Percentiles rank a stretch among this genome's conserved stretches.
These are phyloP conservation scores for Drosophila leonis DNA, from an alignment of 2,888 invertebrate genomes.

Conservation along the genomic window DNA sequence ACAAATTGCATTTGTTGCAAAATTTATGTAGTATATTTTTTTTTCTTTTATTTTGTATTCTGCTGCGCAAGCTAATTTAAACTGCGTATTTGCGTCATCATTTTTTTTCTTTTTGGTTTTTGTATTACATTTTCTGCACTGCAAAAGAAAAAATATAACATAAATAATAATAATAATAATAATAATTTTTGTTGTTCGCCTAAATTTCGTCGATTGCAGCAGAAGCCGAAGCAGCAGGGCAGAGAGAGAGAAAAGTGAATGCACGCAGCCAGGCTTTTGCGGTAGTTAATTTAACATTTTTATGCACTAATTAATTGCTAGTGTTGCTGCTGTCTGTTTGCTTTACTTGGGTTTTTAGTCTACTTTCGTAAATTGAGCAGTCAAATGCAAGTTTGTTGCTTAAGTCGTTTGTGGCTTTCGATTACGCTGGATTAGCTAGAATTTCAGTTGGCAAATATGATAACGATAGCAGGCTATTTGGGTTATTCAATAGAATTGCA, in stretches of 20 bases:
- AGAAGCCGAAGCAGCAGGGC: slow-evolving; percentile 34
- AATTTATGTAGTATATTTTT: slow-evolving; percentile 17
- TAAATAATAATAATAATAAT: slow-evolving; percentile 7
- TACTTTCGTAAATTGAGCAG: slow-evolving; percentile 3
- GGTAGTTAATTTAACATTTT: slow-evolving; percentile 81
- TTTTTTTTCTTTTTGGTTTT: slow-evolving; percentile 50
- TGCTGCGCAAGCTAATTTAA: slow-evolving; percentile 57
- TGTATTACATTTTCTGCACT: slow-evolving; percentile 56
- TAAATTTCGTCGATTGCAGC: slow-evolving; percentile 42
- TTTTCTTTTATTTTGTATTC: slow-evolving; percentile 12
- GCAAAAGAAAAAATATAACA: slow-evolving; percentile 4
- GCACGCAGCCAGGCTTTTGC: slow-evolving; percentile 57
- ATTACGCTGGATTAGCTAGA: slow-evolving; percentile 13
- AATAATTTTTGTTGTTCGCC: slow-evolving; percentile 20
- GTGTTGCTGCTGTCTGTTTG: slow-evolving; percentile 23
- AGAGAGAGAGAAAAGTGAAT: slow-evolving; percentile 75
- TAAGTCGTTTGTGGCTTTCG: slow-evolving; percentile 69
- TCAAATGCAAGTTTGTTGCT: slow-evolving; percentile 69
- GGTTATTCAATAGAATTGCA: not conserved
- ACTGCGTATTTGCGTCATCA: slow-evolving; percentile 60
- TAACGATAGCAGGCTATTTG: not conserved
- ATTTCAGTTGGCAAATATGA: slow-evolving; percentile 9
- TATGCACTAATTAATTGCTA: slow-evolving; percentile 84
- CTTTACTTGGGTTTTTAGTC: slow-evolving; percentile 30
- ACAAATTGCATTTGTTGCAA: slow-evolving; percentile 66